A percentile compares a stretch with the other conserved stretches of the same genome.
phyloP scores from a whole-genome alignment of 2,888 invertebrate genomes.

The Notocelia uddmanniana region DNA sequence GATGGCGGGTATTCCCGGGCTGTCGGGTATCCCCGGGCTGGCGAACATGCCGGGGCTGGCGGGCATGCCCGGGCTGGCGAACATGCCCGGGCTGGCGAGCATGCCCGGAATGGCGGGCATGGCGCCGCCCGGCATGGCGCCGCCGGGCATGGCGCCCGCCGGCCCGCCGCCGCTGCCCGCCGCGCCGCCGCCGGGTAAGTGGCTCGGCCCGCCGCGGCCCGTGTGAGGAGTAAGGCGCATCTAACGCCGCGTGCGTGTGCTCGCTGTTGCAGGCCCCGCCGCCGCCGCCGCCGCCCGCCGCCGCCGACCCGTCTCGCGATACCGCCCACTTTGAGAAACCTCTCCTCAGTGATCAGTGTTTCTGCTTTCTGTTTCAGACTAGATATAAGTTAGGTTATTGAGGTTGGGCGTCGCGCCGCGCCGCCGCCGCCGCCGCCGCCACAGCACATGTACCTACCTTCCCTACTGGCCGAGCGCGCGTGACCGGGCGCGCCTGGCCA shows the following conservation, averaged over 20 bases:
- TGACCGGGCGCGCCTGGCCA: conserved; percentile 49
- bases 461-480: conserved; percentile 61
- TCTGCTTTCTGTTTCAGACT: conserved; percentile 85
- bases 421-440: conserved; percentile 56
- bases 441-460: conserved; percentile 74
- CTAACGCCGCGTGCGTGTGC: conserved; percentile 51
- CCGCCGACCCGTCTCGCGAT: conserved; percentile 20
- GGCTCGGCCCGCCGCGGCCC: conserved; percentile 8
- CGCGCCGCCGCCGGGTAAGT: conserved; percentile 40
- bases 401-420: conserved; percentile 60
- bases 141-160: conserved; percentile 21
- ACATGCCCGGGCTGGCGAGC: background rate
- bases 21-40: conserved; percentile 16
- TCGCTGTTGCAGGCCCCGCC: conserved; percentile 52
- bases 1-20: conserved; percentile 6
- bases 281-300: conserved; percentile 40
- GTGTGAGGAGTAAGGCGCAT: conserved; percentile 33
- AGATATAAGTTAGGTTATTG: conserved; percentile 83
- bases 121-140: conserved; percentile 38
- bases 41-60: background rate
- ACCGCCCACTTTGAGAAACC: conserved; percentile 12
- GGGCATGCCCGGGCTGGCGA: conserved; percentile 17
- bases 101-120: conserved; percentile 42
- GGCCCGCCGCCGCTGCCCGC: conserved; percentile 27
- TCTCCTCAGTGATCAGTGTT: conserved; percentile 76